Evolutionary conservation across 1,140 invertebrate species (phyloP).

Genomic region (Chlorops oryzae): DNA sequence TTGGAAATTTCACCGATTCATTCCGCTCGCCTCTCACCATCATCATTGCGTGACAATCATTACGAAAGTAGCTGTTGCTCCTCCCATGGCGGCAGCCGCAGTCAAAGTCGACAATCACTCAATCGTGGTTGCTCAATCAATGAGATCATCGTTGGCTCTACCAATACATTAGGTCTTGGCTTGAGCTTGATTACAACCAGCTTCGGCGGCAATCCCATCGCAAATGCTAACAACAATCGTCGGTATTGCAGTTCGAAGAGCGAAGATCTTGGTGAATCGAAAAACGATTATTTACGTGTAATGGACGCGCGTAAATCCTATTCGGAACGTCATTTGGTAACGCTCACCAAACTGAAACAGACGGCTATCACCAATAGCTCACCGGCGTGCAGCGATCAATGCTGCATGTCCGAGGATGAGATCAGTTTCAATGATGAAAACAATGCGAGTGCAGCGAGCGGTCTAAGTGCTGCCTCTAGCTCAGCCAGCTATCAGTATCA

Average conservation of each 20-base stretch:
- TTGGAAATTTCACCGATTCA: constrained; percentile 39
- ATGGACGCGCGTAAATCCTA: constrained; percentile 45
- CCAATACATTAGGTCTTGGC: constrained; percentile 5
- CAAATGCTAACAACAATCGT: constrained; percentile 13
- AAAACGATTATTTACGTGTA: constrained; percentile 31
- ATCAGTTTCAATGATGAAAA: constrained; percentile 46
- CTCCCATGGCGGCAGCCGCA: constrained; percentile 29
- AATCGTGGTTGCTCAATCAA: constrained; percentile 21
- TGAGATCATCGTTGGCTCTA: constrained; percentile 16
- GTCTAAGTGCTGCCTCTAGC: constrained; percentile 1
- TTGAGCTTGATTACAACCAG: constrained; percentile 40
- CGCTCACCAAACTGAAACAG: constrained; percentile 37
- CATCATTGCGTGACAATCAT: constrained; percentile 42
- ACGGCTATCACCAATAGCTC: constrained; percentile 43
- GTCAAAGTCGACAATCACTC: constrained; percentile 27
- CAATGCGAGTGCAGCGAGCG: constrained; percentile 23
- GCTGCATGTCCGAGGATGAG: constrained; percentile 29
- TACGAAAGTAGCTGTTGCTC: constrained; percentile 32
- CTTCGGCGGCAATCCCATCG: constrained; percentile 26
- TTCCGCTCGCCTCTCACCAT: constrained; percentile 34
- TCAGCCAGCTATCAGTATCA: constrained; percentile 13
- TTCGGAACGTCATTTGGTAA: constrained; percentile 38
- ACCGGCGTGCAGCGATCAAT: constrained; percentile 22
- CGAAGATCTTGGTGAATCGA: constrained; percentile 35
- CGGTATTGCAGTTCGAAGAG: constrained; percentile 44